A percentile compares a stretch with the other conserved stretches of the same genome.
phyloP scores from a whole-genome alignment of 1,140 invertebrate species.

The Neuroterus valhalla region DNA sequence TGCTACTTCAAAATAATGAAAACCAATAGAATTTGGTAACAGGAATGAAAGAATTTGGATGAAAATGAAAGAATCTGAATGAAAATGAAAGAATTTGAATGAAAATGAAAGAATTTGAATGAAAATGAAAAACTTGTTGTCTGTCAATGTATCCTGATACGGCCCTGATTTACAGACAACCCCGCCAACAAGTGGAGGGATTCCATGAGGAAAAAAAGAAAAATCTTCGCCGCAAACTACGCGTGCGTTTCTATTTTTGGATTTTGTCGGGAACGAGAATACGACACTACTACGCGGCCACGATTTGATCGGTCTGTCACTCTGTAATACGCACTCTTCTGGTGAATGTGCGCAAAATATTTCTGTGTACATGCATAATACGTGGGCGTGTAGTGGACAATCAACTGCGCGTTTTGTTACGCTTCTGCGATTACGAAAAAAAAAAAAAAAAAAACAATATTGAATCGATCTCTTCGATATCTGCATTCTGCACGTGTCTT shows the following conservation, averaged over 20 bases:
- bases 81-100: too few relatives aligned
- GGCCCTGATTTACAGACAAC: conserved; percentile 6
- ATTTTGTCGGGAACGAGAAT: conserved; percentile 33
- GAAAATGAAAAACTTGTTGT: too few relatives aligned
- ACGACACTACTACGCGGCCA: conserved; percentile 46
- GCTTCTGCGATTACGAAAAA: conserved; percentile 14
- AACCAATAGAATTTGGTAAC: too few relatives aligned
- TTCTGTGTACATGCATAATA: background rate
- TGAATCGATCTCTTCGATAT: background rate
- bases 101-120: too few relatives aligned
- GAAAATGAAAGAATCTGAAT: too few relatives aligned
- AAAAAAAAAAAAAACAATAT: conserved; percentile 10
- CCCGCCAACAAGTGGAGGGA: background rate
- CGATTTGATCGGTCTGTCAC: conserved; percentile 21
- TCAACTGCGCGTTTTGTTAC: conserved; percentile 19
- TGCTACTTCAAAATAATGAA: too few relatives aligned
- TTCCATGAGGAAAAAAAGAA: conserved; percentile 15
- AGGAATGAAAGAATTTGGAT: too few relatives aligned
- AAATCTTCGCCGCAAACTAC: conserved; percentile 55
- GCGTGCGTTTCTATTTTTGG: conserved; percentile 60
- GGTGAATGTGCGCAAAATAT: conserved; percentile 23
- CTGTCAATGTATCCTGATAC: background rate
- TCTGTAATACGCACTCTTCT: background rate
- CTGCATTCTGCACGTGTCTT: conserved; percentile 8
- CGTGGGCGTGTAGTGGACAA: background rate